A percentile compares a stretch with the other conserved stretches of the same genome.
Evolutionary conservation across 1,140 invertebrate genomes (phyloP).

Genomic region (Oreohelix idahoensis): DNA sequence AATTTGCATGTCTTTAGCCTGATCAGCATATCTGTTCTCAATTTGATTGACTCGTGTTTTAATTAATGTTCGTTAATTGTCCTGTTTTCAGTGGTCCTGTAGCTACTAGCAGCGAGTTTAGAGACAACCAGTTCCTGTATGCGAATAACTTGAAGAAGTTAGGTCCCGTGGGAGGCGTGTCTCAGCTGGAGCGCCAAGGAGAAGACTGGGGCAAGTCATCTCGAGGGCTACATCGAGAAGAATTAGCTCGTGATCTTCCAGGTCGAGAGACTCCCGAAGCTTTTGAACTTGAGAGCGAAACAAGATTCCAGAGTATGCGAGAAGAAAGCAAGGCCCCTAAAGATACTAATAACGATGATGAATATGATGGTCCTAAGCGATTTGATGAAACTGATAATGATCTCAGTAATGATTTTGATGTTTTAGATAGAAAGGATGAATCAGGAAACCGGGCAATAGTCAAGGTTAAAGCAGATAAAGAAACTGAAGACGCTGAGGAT

Average conservation of each 20-base stretch:
- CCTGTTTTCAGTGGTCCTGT: neutral
- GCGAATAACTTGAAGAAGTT: neutral
- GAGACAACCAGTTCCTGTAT: neutral
- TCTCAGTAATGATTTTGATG: neutral
- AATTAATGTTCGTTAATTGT: neutral
- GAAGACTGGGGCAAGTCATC: neutral
- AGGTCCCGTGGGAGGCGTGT: neutral
- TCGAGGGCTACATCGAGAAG: neutral
- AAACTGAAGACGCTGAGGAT: neutral
- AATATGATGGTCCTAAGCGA: neutral
- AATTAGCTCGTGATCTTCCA: neutral
- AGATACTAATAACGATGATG: neutral
- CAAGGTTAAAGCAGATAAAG: neutral
- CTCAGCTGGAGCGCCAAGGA: neutral
- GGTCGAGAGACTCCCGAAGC: neutral
- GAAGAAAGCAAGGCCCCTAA: neutral
- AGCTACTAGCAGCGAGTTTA: neutral
- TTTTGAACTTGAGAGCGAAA: neutral
- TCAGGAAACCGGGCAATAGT: neutral
- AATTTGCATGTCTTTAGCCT: too few species aligned
- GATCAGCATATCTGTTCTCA: too few species aligned
- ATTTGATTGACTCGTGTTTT: too few species aligned
- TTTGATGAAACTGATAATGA: conserved; percentile 13
- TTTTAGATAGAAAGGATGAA: neutral
- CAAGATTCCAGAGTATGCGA: conserved; percentile 1